These are phyloP conservation scores for Agrochola litura DNA, from an alignment of 2,888 invertebrate genomes.

Conservation along the genomic window DNA sequence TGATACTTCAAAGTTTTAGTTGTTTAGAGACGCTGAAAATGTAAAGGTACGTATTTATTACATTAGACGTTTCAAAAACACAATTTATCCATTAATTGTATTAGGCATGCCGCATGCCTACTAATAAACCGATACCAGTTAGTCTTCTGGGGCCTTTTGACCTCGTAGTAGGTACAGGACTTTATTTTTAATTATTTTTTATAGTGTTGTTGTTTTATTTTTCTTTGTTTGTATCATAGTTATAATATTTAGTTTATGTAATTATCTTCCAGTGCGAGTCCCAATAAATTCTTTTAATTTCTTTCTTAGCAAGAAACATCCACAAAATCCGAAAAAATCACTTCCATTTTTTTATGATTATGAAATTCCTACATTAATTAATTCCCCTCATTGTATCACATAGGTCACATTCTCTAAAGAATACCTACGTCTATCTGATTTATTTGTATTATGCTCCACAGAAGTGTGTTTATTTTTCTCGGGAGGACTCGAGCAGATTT, in stretches of 20 bases:
- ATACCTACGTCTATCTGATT: constrained; percentile 18
- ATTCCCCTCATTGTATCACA: constrained; percentile 36
- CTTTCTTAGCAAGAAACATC: neutral
- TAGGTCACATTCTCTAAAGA: constrained; percentile 17
- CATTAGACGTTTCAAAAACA: neutral
- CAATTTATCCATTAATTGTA: neutral
- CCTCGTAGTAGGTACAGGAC: neutral
- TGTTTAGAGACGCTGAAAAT: neutral
- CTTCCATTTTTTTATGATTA: neutral
- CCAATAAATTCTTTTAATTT: neutral
- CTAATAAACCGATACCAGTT: neutral
- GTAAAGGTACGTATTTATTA: neutral
- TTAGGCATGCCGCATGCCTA: neutral
- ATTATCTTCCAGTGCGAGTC: neutral
- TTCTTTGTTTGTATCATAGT: neutral
- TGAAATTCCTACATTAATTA: constrained; percentile 1
- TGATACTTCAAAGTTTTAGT: neutral
- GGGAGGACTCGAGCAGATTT: constrained; percentile 80
- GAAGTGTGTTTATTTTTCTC: constrained; percentile 75
- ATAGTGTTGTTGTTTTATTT: neutral
- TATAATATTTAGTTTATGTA: neutral
- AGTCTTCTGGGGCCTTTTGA: neutral
- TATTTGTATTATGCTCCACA: constrained; percentile 51
- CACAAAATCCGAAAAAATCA: neutral
- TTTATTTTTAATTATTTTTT: neutral